These are phyloP conservation scores for Naso thynnoides DNA, from an alignment of 2,797 vertebrate genomes.

Conservation along the genomic window DNA sequence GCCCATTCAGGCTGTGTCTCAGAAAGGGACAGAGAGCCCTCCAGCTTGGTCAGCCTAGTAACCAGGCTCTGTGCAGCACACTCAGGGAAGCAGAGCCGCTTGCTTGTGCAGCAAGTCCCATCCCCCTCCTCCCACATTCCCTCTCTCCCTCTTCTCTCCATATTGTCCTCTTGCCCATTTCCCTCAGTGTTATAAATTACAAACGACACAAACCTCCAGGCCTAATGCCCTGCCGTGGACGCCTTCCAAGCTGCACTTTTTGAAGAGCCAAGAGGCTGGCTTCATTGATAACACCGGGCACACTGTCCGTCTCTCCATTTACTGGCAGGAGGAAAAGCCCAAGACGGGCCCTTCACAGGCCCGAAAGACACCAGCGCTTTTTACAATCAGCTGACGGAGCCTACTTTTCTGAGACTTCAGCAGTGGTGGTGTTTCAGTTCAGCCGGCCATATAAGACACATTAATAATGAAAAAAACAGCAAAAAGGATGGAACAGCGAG, in stretches of 20 bases:
- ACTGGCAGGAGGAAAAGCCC: conserved; percentile 80
- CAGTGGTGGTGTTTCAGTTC: conserved; percentile 46
- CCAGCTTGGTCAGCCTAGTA: conserved; percentile 72
- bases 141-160: conserved; percentile 81
- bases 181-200: conserved; percentile 90
- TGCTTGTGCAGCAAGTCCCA: conserved; percentile 80
- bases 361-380: conserved; percentile 80
- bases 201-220: conserved; percentile 89
- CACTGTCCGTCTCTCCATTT: conserved; percentile 84
- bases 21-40: conserved; percentile 70
- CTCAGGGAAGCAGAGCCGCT: conserved; percentile 77
- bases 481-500: not conserved
- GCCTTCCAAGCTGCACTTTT: conserved; percentile 86
- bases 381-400: conserved; percentile 78
- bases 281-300: conserved; percentile 89
- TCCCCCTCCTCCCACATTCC: conserved; percentile 81
- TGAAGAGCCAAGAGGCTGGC: conserved; percentile 83
- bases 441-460: conserved; percentile 41
- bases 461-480: conserved; percentile 36
- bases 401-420: conserved; percentile 64
- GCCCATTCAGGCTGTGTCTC: conserved; percentile 66
- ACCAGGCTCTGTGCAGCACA: conserved; percentile 75
- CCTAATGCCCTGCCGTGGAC: conserved; percentile 88
- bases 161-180: conserved; percentile 88
- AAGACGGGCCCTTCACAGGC: conserved; percentile 79